Percentiles rank a stretch among this genome's conserved stretches.
Conservation (phyloP, 2,113 vertebrate species). For the Bucco capensis region DNA sequence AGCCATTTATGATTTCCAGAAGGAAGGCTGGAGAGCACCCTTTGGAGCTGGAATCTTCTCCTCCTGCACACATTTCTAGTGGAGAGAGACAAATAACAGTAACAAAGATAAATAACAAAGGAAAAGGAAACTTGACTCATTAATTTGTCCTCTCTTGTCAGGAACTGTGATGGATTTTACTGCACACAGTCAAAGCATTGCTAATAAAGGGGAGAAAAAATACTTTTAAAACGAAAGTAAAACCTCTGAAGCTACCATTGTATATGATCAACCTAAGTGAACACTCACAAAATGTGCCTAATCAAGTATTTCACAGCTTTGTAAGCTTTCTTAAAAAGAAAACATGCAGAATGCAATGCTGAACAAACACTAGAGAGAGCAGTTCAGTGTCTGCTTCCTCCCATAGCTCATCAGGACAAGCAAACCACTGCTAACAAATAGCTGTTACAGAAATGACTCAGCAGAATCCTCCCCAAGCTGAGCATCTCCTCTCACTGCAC, state of each 20-base stretch:
- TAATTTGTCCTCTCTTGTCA: not conserved
- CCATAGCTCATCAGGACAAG: not conserved
- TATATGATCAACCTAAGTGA: not conserved
- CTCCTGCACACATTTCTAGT: slow-evolving; percentile 69
- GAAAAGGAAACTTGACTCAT: not conserved
- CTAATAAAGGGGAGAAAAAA: not conserved
- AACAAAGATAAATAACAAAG: slow-evolving; percentile 1
- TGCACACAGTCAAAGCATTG: not conserved
- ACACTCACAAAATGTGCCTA: not conserved
- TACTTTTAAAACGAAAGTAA: not conserved
- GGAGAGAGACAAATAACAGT: not conserved
- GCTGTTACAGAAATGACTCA: slow-evolving; percentile 16
- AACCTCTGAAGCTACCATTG: not conserved
- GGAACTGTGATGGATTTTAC: not conserved
- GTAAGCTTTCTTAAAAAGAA: not conserved
- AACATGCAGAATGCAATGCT: not conserved
- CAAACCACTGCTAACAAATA: not conserved
- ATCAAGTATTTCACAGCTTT: not conserved
- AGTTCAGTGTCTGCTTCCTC: not conserved
- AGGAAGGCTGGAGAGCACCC: slow-evolving; percentile 78
- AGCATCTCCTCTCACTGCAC: not conserved
- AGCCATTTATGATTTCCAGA: slow-evolving; percentile 80
- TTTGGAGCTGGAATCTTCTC: slow-evolving; percentile 81
- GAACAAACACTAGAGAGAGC: not conserved
- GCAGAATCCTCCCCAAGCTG: not conserved